A percentile compares a stretch with the other conserved stretches of the same genome.
Conservation (phyloP, 2,113 vertebrate species). For the Pristiophorus japonicus region DNA sequence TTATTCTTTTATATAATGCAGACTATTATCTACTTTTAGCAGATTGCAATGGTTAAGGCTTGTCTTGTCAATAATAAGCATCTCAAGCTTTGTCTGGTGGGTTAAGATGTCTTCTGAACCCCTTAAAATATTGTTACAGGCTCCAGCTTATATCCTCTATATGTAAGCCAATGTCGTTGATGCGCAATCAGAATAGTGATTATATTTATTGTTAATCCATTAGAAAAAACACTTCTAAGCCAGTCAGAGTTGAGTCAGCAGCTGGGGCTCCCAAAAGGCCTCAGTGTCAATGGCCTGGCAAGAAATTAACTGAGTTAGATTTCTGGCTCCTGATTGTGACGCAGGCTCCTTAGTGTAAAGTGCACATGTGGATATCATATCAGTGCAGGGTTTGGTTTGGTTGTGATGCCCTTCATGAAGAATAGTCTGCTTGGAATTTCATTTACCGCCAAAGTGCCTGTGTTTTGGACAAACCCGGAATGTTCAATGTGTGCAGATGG, state of each 20-base stretch:
- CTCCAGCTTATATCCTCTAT: not conserved
- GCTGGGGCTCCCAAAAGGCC: not conserved
- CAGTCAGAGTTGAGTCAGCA: not conserved
- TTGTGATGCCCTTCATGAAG: not conserved
- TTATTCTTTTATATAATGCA: not conserved
- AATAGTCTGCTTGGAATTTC: not conserved
- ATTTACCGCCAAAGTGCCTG: too few species aligned
- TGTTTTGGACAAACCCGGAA: too few species aligned
- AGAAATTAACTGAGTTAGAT: not conserved
- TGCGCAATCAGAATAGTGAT: not conserved
- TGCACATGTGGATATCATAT: not conserved
- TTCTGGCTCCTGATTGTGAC: too few species aligned
- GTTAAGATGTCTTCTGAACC: not conserved
- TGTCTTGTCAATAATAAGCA: too few species aligned
- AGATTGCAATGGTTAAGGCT: too few species aligned
- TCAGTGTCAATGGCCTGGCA: too few species aligned
- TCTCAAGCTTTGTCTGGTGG: too few species aligned
- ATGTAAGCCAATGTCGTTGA: not conserved
- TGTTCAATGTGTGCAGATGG: too few species aligned
- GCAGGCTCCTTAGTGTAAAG: not conserved
- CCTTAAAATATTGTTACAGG: not conserved
- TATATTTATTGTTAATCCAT: not conserved
- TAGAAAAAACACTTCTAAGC: not conserved
- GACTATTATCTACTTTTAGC: not conserved
- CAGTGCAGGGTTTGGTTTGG: not conserved